Base-by-base conservation (phyloP, 1,140 invertebrate genomes). In the Trichonephila clavata region DNA sequence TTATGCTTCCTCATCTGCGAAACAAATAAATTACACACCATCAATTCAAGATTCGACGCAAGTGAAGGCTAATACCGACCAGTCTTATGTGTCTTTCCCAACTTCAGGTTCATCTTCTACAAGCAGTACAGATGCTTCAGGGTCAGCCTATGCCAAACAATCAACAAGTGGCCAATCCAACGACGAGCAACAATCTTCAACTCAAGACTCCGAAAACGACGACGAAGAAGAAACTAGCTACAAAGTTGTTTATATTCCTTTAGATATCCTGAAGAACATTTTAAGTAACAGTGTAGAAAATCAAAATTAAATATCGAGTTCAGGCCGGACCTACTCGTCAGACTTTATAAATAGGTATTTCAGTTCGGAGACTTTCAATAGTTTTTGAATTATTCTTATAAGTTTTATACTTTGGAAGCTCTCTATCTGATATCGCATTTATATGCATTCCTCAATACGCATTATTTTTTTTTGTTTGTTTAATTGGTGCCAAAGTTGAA, bases 201-300 rank as follows among this genome's bases (percentile, higher is more conserved):
- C 43, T 24, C 13, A 92, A 39, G 81, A 84, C 21, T 57, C 43
- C 16, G 63, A 93, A 10, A 24, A 86, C n/a, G 86, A 93, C 10
- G 80, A 68, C 2, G 86, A 21, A 20, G 68, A 87, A 65, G 86
- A 89, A 60, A 77, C 93, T 20, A 90, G 77, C 32, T 93, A 93
- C 87, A 93, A 93, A 93, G 93, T 93, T 10, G 93, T 93, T 21
- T 93, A 93, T n/a, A 89, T 93, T 84, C 93, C 93, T 27, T 24
- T 93, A 14, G 86, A 93, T 43, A 84, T 93, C n/a, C 24, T 93
- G 16, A 93, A 93, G 81, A 90, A 90, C 43, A 93, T 93, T 60
- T 50, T 93, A 16, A 84, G 77, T n/a, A 89, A 93, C 86, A 93
- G 86, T 18, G 77, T 89, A n/a, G 87, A 90, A 21, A 59, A 32